Conservation (phyloP, 2,113 vertebrate genomes). For the western clawed frog (Xenopus tropicalis) region UCB_Xtro_10.0 CM004443.2:210183501-210184000, state of each 20-base stretch:
- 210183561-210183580: slow-evolving; percentile 67
- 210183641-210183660: slow-evolving; percentile 73
- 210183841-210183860: too few relatives aligned
- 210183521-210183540: slow-evolving; percentile 61
- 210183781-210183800: slow-evolving; percentile 65
- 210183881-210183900: too few relatives aligned
- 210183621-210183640: slow-evolving; percentile 77
- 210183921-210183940: too few relatives aligned
- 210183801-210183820: slow-evolving; percentile 51
- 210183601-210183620: slow-evolving; percentile 76
- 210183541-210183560: slow-evolving; percentile 61
- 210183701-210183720: slow-evolving; percentile 74
- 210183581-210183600: slow-evolving; percentile 77
- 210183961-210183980: too few relatives aligned
- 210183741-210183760: slow-evolving; percentile 73
- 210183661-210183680: slow-evolving; percentile 77
- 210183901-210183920: too few relatives aligned
- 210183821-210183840: too few relatives aligned
- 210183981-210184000: too few relatives aligned
- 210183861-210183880: too few relatives aligned
- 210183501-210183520: slow-evolving; percentile 59
- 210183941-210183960: too few relatives aligned
- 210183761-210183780: slow-evolving; percentile 75
- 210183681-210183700: slow-evolving; percentile 85
- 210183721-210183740: slow-evolving; percentile 74